Evolutionary conservation across 2,113 vertebrate genomes (phyloP).

Genomic region (Elephas maximus): DNA sequence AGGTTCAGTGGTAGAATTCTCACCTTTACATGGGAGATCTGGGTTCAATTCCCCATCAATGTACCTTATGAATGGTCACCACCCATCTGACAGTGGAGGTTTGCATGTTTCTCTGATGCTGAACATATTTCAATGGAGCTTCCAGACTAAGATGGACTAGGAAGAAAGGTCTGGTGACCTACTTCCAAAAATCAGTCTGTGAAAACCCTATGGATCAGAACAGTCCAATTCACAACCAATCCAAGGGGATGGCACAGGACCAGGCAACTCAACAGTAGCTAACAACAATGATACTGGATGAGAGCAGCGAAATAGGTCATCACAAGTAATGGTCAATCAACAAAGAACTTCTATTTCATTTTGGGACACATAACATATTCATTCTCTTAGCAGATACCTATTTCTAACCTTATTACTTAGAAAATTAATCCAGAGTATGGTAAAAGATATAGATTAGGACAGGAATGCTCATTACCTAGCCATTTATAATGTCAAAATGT

Average conservation of each 20-base stretch:
- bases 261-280: not conserved
- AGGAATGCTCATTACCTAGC: not conserved
- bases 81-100: not conserved
- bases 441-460: constrained; percentile 9
- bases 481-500: constrained; percentile 21
- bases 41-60: too few species aligned
- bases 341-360: constrained; percentile 54
- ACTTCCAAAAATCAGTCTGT: not conserved
- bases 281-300: not conserved
- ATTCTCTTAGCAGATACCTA: constrained; percentile 1
- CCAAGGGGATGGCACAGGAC: not conserved
- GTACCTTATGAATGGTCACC: not conserved
- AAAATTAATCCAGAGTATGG: constrained; percentile 57
- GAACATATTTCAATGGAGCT: not conserved
- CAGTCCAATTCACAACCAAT: not conserved
- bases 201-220: not conserved
- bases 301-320: not conserved
- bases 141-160: not conserved
- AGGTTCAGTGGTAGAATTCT: not conserved
- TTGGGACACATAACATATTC: not conserved
- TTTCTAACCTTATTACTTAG: constrained; percentile 62
- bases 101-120: not conserved
- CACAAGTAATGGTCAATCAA: not conserved
- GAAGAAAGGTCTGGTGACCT: not conserved
- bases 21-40: too few species aligned